Evolutionary conservation across 2,888 invertebrate species (phyloP), one percentile per base, ranked within the genome.

Genomic region (Lepetodrilus schrolli): DNA sequence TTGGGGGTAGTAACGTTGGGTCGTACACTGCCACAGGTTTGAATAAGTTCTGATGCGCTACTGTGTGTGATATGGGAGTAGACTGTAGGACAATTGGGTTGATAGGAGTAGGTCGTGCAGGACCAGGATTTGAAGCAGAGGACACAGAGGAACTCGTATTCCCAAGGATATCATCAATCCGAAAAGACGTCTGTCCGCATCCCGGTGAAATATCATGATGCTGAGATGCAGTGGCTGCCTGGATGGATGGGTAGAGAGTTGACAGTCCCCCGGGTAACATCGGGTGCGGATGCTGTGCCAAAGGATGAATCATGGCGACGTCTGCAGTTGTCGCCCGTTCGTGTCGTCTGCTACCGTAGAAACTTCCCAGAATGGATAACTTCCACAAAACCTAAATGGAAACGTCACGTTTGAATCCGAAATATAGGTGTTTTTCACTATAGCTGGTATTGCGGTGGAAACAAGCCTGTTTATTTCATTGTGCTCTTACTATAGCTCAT

Each of bases 11-110:
- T 10, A 79, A 37, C 5, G 82, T 65, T 30, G 82, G 82, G 48
- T 84, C 84, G 66, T 83, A 84, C 73, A 84, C 77, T 3, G 83
- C 79, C 70, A 83, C 72, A 1, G 83, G 83, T 77, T 83, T 83
- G 51, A 80, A 83, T 10, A 83, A 68, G 50, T 81, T 80, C 34
- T 79, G 78, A 38, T 81, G 77, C 23, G 43, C 23, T n/a, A 68
- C 23, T 26, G 68, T 68, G 13, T 68, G 68, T 34, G 65, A 34
- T 13, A 72, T 47, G n/a, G 65, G 48, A 34, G 48, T 47, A n/a
- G 83, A 77, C 7, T 82, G 82, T 73, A 84, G 74, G 71, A 82
- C 80, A 37, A 83, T 81, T 3, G 84, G 84, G 71, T 83, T 83
- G 38, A 84, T 81, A n/a, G 84, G 84, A 23, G 82, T 83, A n/a